Evolutionary conservation across 2,113 vertebrate genomes (phyloP), one percentile per base, ranked within the genome.

Genomic region (Urocolius indicus): DNA sequence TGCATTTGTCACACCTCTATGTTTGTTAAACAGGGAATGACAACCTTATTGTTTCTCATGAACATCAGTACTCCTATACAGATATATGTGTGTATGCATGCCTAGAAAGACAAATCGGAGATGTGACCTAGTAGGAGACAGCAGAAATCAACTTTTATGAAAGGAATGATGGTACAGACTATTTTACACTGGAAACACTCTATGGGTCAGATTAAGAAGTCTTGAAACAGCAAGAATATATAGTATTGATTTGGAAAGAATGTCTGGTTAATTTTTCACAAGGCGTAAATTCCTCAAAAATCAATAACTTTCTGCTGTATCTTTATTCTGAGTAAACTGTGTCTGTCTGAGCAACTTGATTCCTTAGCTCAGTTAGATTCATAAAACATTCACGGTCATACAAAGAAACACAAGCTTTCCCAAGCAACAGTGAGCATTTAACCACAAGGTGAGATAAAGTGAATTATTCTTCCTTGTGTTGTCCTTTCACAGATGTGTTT

Each of bases 191-290:
- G 66, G 52, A 38, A 66, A 85, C 16, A 41, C n/a, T 59, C 72
- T 94, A 11, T 66, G 67, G 32, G 69, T 87, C 85, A 86, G 91
- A 95, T 87, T 93, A 84, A 36, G 93, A 73, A 96, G 92, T 92
- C 83, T 92, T 97, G 90, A 96, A 88, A 82, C 89, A 96, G 91
- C 95, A 96, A 97, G 95, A 96, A 92, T 97, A 97, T 41, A 97
- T 96, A 41, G 19, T 95, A 98, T 98, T 80, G 98, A 98, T 98
- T 97, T 89, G 93, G 95, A 94, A 96, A 93, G 87, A 96, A 97
- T 96, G 98, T 98, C 97, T 98, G 95, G 95, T 97, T 98, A 98
- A 98, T 98, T 98, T 98, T 98, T 98, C 98, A 98, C 98, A 98
- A 98, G 96, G 96, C 54, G 96, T 97, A 97, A 96, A 95, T 97